Evolutionary conservation across 2,888 invertebrate genomes (phyloP).

Genomic region (Lasioglossum oenotherae): DNA sequence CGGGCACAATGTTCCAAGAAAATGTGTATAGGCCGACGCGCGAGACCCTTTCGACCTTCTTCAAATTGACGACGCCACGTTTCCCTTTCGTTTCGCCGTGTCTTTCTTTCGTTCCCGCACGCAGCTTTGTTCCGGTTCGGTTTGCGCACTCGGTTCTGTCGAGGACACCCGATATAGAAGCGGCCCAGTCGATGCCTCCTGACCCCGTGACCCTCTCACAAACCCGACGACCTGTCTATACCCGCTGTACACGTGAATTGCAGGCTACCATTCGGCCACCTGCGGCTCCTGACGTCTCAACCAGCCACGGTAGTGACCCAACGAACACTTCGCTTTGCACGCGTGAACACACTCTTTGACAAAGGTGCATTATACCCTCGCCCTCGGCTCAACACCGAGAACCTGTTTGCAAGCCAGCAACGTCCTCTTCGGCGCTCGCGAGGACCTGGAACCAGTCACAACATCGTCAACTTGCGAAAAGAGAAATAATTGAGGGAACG

Average conservation of each 20-base stretch:
- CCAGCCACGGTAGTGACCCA: constrained; percentile 61
- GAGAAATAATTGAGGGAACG: neutral
- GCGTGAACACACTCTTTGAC: constrained; percentile 66
- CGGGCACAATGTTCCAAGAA: neutral
- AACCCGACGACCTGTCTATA: constrained; percentile 70
- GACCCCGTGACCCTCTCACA: constrained; percentile 75
- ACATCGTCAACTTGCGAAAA: constrained; percentile 35
- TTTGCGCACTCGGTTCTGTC: neutral
- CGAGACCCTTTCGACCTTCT: neutral
- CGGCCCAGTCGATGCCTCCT: constrained; percentile 61
- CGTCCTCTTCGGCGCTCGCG: constrained; percentile 16
- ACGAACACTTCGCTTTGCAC: constrained; percentile 60
- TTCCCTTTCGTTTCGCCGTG: neutral
- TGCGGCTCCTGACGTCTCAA: constrained; percentile 77
- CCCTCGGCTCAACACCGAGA: constrained; percentile 47
- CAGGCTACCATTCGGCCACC: constrained; percentile 76
- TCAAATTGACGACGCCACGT: too few species aligned
- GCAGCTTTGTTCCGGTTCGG: neutral
- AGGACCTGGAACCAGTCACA: constrained; percentile 38
- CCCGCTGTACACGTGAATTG: constrained; percentile 69
- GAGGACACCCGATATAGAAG: constrained; percentile 38
- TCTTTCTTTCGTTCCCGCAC: neutral
- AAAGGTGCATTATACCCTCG: constrained; percentile 61
- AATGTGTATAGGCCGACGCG: neutral
- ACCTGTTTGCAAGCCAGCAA: constrained; percentile 54